Base-by-base conservation (phyloP, 1,140 invertebrate species). In the Drosophila sulfurigaster region DNA sequence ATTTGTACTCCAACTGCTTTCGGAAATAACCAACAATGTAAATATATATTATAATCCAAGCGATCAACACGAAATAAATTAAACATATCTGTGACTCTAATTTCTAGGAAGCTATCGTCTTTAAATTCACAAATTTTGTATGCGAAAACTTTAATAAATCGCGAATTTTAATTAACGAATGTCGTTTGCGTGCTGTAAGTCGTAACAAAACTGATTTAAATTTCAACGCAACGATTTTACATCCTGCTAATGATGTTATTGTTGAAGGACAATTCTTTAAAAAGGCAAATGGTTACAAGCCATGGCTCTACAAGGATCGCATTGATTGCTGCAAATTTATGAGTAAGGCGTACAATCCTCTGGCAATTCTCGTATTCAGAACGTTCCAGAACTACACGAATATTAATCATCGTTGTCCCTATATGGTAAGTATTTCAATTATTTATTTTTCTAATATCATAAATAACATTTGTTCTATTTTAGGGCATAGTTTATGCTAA, bases 261-360 rank as follows among this genome's bases (percentile, higher is more conserved):
- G 16, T 48, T 20, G 16, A 48, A 48, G 46, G 13, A 48, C 46
- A 48, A 48, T 48, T 48, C 13, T 48, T 48, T 8, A 48, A 48
- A 8, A 48, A 48, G 16, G 46, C 46, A 1, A 48, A 48, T 48
- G 46, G 46, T 2, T 48, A 48, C 8, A 48, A 48, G 16, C 46
- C 45, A 48, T 48, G 15, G 15, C 45, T 48, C 5, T 48, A 20
- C 6, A 48, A 48, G 7, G 46, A 7, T 8, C 5, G 13, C 6
- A 16, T 48, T 16, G 16, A 48, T 20, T 15, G 46, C 15, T 48
- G 46, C 16, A 48, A 20, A 20, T 48, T 48, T 48, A 16, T 20
- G 16, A 48, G 7, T 1, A 48, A 7, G 16, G 46, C 46, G 3
- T 48, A 48, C 7, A 48, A 48, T 20, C 46, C 46, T 13, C 13